These are phyloP conservation scores for Sebastes baramenuke DNA, from an alignment of 2,797 vertebrate species.

Conservation along the genomic window DNA sequence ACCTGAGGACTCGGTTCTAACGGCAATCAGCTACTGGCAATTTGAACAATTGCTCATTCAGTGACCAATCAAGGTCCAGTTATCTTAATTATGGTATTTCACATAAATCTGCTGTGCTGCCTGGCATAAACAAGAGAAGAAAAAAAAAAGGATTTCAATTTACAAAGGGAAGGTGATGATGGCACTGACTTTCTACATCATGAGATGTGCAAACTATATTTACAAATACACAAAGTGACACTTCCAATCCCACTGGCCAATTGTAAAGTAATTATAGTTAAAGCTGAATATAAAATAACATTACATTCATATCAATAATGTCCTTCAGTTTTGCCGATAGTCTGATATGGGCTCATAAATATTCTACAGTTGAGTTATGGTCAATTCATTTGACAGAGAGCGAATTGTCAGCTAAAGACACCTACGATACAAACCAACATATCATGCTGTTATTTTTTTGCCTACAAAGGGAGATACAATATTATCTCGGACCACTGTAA, in stretches of 20 bases:
- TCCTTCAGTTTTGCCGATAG: conserved; percentile 15
- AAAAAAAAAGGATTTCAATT: conserved; percentile 27
- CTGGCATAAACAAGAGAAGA: conserved; percentile 25
- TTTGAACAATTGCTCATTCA: conserved; percentile 29
- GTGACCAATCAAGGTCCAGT: conserved; percentile 11
- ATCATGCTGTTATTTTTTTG: neutral
- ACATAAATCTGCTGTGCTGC: conserved; percentile 36
- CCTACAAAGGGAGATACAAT: neutral
- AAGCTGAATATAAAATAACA: conserved; percentile 32
- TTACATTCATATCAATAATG: conserved; percentile 39
- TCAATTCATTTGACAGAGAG: conserved; percentile 4
- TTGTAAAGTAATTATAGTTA: conserved; percentile 3
- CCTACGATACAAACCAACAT: neutral
- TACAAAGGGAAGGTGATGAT: conserved; percentile 47
- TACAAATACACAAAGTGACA: conserved; percentile 53
- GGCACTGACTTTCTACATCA: conserved; percentile 45
- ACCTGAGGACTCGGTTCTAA: conserved; percentile 48
- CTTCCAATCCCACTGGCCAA: conserved; percentile 24
- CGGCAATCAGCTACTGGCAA: conserved; percentile 35
- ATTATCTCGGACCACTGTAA: neutral
- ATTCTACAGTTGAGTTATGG: neutral
- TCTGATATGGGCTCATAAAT: conserved; percentile 13
- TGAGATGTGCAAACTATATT: conserved; percentile 53
- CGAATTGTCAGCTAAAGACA: neutral
- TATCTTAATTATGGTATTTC: conserved; percentile 23